Base-by-base conservation (phyloP, 2,888 invertebrate genomes). In the Flexamia atlantica region DNA sequence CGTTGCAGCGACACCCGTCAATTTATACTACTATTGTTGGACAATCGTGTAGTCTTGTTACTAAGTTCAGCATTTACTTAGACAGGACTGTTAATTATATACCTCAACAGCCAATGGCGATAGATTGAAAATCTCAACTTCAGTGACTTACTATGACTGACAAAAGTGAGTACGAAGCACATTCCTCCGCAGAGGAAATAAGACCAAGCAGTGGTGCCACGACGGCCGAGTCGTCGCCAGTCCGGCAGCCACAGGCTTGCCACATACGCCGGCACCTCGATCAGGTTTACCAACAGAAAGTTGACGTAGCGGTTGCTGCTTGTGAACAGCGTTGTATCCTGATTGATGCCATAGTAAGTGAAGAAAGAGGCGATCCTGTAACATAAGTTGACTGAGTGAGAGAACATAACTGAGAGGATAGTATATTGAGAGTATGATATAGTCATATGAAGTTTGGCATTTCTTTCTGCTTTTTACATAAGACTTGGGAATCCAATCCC, bases 281-380 rank as follows among this genome's bases (percentile, higher is more conserved):
- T 86, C 28, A 85, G 32, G 64, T 85, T 85, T 14, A 87, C 87
- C 40, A 88, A 20, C 95, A 95, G 94, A 88, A 95, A 97, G 90
- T 96, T 96, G 17, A 95, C 89, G 89, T 96, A 96, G 87, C 93
- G 79, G 57, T 79, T 57, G 7, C 36, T 30, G 50, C 79, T 36
- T 10, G 23, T n/a, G n/a, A 79, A 57, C 1, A 32, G 9, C 1
- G 79, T 57, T 1, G 57, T 28, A 36, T 79, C 17, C 36, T 79
- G 79, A 0, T 53, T 57, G 23, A 79, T 53, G 7, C 79, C 79
- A 46, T 79, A 79, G 36, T 79, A 79, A 0, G 79, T 17, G 50
- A 79, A 79, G 46, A 79, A 57, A 32, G 79, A 53, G n/a, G 79
- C 79, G n/a, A 79, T 23, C 79, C 79, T 79, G 57, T 1, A 64